Evolutionary conservation across 1,140 invertebrate genomes (phyloP), one percentile per base, ranked within the genome.

Genomic region (Sycophaga agraensis): DNA sequence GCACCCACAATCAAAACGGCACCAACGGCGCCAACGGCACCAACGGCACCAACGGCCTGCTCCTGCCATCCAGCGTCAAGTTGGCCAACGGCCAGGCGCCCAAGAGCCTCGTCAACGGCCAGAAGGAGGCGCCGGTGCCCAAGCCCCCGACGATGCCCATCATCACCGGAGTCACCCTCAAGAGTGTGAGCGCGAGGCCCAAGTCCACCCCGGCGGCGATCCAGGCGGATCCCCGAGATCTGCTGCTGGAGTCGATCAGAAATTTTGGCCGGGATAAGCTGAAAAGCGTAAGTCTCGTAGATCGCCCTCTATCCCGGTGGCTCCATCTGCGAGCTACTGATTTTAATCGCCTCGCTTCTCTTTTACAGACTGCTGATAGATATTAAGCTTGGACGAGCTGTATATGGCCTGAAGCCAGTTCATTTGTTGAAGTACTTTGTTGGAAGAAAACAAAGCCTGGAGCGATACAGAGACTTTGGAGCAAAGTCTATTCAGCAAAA

Each of bases 181-280:
- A 83, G 56, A 79, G 69, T 45, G 56, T 68, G 11, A 73, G 61
- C 37, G 58, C 66, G 34, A 73, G 61, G 48, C 73, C 68, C 3
- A 74, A 74, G 53, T 72, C 67, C 14, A 72, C 68, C 64, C 40
- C 17, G 2, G 11, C 26, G 1, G 66, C 69, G 22, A 57, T 66
- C 19, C 59, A 79, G 34, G 45, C 69, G 6, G 87, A 91, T 72
- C 82, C 86, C 1, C 81, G 89, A 39, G 84, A 88, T 59, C 81
- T 86, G 65, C 74, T 92, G 7, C 73, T 92, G 66, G 83, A 86
- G n/a, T 87, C 89, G 8, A 92, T 92, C 63, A 77, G 88, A 63
- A 86, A 83, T 68, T 91, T 91, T 67, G 85, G 85, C 11, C 81
- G 80, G 43, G 79, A 80, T 48, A 82, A 81, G 24, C 73, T 89